phyloP scores from a whole-genome alignment of 2,113 vertebrate species.

The Bambusicola thoracicus region DNA sequence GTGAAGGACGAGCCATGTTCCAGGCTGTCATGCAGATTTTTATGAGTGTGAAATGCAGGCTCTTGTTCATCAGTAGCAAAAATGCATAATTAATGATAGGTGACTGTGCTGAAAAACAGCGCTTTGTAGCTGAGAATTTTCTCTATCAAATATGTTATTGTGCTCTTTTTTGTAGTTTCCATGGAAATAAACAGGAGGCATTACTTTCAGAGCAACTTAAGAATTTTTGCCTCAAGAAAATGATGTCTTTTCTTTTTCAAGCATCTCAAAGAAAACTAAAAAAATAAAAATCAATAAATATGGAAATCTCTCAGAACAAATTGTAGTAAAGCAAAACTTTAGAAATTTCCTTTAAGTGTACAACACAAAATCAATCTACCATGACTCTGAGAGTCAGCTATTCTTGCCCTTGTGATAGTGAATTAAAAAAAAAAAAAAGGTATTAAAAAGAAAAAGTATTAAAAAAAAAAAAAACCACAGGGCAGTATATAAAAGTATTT shows the following conservation, averaged over 20 bases:
- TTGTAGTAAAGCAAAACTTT: slow-evolving; percentile 68
- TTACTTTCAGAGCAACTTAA: not conserved
- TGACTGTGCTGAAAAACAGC: not conserved
- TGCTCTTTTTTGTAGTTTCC: not conserved
- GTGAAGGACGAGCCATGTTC: no score
- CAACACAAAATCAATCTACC: slow-evolving; percentile 80
- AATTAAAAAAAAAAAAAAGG: slow-evolving; percentile 61
- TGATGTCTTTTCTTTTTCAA: slow-evolving; percentile 24
- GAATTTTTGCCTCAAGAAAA: slow-evolving; percentile 44
- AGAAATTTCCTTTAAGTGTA: slow-evolving; percentile 73
- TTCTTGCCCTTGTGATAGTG: slow-evolving; percentile 69
- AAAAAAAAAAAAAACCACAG: slow-evolving; percentile 32
- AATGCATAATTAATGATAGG: not conserved
- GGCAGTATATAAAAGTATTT: slow-evolving; percentile 55
- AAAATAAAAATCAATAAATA: slow-evolving; percentile 73
- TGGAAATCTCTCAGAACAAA: slow-evolving; percentile 72
- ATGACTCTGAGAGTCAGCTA: slow-evolving; percentile 72
- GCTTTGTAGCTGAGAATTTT: not conserved
- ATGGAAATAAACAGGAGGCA: not conserved
- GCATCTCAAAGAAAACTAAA: slow-evolving; percentile 53
- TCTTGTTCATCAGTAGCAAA: not conserved
- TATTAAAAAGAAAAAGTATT: slow-evolving; percentile 5
- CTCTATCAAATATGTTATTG: not conserved
- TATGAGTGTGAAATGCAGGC: not conserved
- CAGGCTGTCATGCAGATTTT: not conserved